These are phyloP conservation scores for Pao palembangensis DNA, from an alignment of 2,113 vertebrate genomes.

Conservation along the genomic window DNA sequence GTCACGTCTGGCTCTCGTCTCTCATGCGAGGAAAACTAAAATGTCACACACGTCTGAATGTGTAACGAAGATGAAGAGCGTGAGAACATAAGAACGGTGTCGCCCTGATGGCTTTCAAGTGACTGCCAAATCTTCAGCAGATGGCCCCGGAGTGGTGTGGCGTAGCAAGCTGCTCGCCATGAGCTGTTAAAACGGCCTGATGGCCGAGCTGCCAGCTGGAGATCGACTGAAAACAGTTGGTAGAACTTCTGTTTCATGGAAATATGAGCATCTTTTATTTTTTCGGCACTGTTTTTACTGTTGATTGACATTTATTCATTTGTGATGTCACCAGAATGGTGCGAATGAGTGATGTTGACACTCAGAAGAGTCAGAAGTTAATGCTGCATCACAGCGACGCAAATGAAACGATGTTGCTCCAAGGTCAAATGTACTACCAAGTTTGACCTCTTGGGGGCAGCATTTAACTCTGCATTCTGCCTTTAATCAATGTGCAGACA, in stretches of 20 bases:
- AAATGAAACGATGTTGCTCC: constrained; percentile 11
- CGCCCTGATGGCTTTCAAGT: constrained; percentile 38
- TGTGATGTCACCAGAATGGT: no score
- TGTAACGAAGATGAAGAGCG: no score
- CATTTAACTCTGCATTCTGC: constrained; percentile 10
- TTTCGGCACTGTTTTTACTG: neutral
- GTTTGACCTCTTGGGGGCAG: constrained; percentile 25
- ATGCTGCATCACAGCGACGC: neutral
- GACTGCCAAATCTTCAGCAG: constrained; percentile 52
- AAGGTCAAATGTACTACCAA: constrained; percentile 35
- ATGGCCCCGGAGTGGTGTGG: constrained; percentile 44
- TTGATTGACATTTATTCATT: neutral
- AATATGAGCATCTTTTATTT: neutral
- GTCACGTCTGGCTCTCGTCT: neutral
- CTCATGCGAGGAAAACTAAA: no score
- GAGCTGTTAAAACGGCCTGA: constrained; percentile 37
- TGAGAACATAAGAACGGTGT: constrained; percentile 18
- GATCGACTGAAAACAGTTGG: constrained; percentile 20
- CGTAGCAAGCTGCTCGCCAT: constrained; percentile 20
- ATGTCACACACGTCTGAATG: no score
- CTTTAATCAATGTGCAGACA: constrained; percentile 15
- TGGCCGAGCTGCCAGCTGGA: constrained; percentile 47
- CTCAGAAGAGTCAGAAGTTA: neutral
- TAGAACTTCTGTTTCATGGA: constrained; percentile 16
- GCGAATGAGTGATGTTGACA: no score